These are phyloP conservation scores for Fopius arisanus DNA, from an alignment of 1,140 invertebrate species.

Conservation along the genomic window DNA sequence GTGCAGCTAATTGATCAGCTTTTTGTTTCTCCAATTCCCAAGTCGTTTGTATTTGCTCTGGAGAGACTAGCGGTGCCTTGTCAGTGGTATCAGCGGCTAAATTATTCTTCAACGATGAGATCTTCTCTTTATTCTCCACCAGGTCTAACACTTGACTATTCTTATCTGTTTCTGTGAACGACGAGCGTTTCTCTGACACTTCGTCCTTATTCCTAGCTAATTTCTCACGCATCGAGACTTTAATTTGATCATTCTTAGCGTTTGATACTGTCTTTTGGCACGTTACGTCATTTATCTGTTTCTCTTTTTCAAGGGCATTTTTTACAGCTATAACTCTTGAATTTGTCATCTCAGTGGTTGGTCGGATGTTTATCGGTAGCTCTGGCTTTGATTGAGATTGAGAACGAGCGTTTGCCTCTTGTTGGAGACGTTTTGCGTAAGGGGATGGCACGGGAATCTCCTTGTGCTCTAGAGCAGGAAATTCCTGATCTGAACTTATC, in stretches of 20 bases:
- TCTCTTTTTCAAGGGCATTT: slow-evolving; percentile 40
- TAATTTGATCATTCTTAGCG: slow-evolving; percentile 54
- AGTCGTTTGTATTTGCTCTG: slow-evolving; percentile 52
- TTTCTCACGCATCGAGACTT: slow-evolving; percentile 49
- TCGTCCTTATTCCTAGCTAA: slow-evolving; percentile 49
- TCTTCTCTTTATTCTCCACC: neutral
- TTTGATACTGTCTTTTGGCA: slow-evolving; percentile 53
- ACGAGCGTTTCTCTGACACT: slow-evolving; percentile 50
- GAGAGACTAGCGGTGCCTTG: slow-evolving; percentile 13
- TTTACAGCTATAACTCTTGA: slow-evolving; percentile 27
- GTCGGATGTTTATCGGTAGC: slow-evolving; percentile 9
- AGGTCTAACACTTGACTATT: slow-evolving; percentile 13
- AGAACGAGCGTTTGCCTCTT: slow-evolving; percentile 27
- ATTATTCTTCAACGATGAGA: neutral
- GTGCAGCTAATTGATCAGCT: slow-evolving; percentile 53
- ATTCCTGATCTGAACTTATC: slow-evolving; percentile 59
- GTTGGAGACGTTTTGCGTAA: slow-evolving; percentile 44
- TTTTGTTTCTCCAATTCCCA: slow-evolving; percentile 61
- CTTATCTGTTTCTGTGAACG: slow-evolving; percentile 46
- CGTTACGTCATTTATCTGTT: slow-evolving; percentile 37
- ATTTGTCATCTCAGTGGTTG: slow-evolving; percentile 15
- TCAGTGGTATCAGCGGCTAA: slow-evolving; percentile 19
- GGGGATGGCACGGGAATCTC: slow-evolving; percentile 53
- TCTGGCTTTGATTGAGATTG: slow-evolving; percentile 27
- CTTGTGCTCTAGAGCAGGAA: slow-evolving; percentile 51